Base-by-base conservation (phyloP, 2,888 invertebrate species). In the Philereme transversata region DNA sequence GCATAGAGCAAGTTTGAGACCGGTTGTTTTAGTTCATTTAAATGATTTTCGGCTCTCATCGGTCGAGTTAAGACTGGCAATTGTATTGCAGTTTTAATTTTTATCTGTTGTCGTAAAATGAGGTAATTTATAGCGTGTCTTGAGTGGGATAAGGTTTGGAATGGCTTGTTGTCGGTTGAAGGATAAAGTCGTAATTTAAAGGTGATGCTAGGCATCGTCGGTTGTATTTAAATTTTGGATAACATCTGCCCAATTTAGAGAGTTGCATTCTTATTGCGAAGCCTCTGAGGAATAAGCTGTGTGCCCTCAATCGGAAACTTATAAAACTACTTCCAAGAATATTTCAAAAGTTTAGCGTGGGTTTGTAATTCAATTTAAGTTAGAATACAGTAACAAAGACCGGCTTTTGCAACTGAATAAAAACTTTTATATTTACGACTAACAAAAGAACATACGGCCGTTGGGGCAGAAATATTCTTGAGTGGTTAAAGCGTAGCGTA, bases 11-110 rank as follows among this genome's bases (percentile, higher is more conserved):
- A 71, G 66, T 72, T 76, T 70, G 62, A 62, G 75, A 73, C 71
- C 70, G 67, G 71, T 73, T 68, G 71, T 73, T 71, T 74, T 70
- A 68, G 61, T 69, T 65, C 71, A 74, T 78, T 74, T 77, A 77
- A 81, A 73, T 75, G 70, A 81, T 78, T 81, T 74, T 83, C 78
- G 79, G 71, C 79, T 76, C 72, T 83, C 75, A 44, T 52, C 53
- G 72, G 51, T 74, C 54, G 76, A 69, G 69, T 77, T 82, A 83
- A 82, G 79, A 74, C 69, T 74, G 68, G 68, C 73, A 77, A 76
- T 79, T 76, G 70, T 72, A 71, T 71, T 79, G 69, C 67, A 60
- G 63, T 60, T 64, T 70, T 67, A 66, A 71, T 67, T 72, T 74
- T 77, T 75, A 77, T 78, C 71, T 75, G 47, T 48, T 51, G 51